These are phyloP conservation scores for Propithecus coquereli DNA, from an alignment of 2,113 vertebrate species.

Conservation along the genomic window DNA sequence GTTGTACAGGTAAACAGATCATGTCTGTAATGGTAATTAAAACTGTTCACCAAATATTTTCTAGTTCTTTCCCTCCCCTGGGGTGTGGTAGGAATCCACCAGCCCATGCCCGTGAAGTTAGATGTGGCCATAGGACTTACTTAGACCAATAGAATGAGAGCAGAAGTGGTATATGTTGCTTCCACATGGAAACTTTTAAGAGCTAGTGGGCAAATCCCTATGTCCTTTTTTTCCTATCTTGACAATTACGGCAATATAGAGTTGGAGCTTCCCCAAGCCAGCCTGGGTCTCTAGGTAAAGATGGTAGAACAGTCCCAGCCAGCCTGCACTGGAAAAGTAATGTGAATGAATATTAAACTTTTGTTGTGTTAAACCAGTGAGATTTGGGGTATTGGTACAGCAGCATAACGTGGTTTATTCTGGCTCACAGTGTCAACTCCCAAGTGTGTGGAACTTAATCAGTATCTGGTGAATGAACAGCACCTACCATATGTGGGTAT, in stretches of 20 bases:
- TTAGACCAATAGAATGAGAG: background rate
- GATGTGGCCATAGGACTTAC: background rate
- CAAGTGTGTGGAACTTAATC: background rate
- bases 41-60: background rate
- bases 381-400: background rate
- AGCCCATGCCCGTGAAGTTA: background rate
- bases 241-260: background rate
- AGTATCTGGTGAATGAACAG: background rate
- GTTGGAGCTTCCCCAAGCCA: background rate
- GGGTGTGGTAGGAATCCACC: background rate
- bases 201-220: background rate
- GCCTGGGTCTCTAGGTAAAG: background rate
- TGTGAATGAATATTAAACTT: background rate
- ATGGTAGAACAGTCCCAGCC: background rate
- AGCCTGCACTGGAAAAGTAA: background rate
- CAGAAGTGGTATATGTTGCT: background rate
- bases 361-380: background rate
- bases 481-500: background rate
- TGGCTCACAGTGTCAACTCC: background rate
- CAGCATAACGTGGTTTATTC: background rate
- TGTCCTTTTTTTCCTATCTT: background rate
- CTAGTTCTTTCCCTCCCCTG: background rate
- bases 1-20: background rate
- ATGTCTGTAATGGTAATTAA: background rate
- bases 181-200: background rate